Base-by-base conservation (phyloP, 2,888 invertebrate genomes). In the Caenorhabditis sp. region DNA sequence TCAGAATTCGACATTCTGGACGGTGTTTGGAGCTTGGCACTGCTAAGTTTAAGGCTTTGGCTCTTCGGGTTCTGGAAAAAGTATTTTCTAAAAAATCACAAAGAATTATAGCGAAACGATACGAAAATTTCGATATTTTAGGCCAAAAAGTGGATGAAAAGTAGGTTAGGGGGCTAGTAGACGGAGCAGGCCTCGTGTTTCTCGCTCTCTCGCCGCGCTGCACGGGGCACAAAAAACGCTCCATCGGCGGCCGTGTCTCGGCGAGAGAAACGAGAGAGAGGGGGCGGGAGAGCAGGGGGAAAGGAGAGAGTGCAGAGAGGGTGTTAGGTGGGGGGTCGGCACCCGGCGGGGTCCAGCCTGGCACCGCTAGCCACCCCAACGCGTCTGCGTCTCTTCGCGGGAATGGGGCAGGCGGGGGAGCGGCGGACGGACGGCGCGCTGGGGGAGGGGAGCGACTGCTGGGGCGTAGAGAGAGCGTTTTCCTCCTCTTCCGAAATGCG, bases 301-400 rank as follows among this genome's bases (percentile, higher is more conserved):
- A 24, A 22, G 24, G 24, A 51, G 60, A 76, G 76, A 68, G 37
- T 18, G 1, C n/a, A 40, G 68, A 55, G 20, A 9, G 61, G 68
- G 71, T 67, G 71, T 55, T 71, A 72, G 72, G 61, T 50, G 61
- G 71, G 79, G 68, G 80, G 80, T 72, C 72, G 72, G 80, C 72
- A 72, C 72, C 65, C 69, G 60, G 20, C 47, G 60, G 76, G 50
- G 80, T 71, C 80, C 80, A 68, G 80, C 80, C 80, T 80, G 80
- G 80, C 80, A 80, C 80, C 80, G 72, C 72, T 70, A 70, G 78
- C 78, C 78, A 78, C 78, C 62, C 78, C 78, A 70, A 53, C 53
- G 50, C 51, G 61, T 67, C 76, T 76, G 67, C 76, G 76, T 68
- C 78, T 70, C 70, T 24, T 24, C n/a, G 15, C 26, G 28, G 64